Conservation (phyloP, 2,888 invertebrate genomes). For the Salpingus planirostris region DNA sequence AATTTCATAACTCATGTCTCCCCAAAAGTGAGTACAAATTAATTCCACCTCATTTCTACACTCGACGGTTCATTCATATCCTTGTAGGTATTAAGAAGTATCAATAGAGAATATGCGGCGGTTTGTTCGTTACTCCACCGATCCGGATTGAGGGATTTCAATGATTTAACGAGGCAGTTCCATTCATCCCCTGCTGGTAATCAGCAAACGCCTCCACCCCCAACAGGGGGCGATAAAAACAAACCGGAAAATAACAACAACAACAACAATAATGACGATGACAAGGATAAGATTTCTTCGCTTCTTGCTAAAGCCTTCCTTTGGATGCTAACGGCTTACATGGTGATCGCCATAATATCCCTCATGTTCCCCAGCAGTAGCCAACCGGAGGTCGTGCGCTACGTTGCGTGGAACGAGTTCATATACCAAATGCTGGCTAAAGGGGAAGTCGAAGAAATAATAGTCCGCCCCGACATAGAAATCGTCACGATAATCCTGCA, state of each 20-base stretch:
- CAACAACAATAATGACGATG: conserved; percentile 48
- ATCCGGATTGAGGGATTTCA: conserved; percentile 43
- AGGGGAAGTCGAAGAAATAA: conserved; percentile 86
- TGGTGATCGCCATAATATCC: conserved; percentile 64
- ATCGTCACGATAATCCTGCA: conserved; percentile 76
- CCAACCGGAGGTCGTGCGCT: conserved; percentile 64
- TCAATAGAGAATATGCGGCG: conserved; percentile 48
- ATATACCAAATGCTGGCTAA: conserved; percentile 87
- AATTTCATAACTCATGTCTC: too few relatives aligned
- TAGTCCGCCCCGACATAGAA: conserved; percentile 76
- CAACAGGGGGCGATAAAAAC: conserved; percentile 20
- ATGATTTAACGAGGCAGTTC: conserved; percentile 27
- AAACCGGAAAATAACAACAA: conserved; percentile 30
- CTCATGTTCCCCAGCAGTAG: conserved; percentile 60
- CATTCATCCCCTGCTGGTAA: conserved; percentile 23
- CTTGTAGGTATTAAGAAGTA: conserved; percentile 15
- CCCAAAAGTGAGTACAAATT: too few relatives aligned
- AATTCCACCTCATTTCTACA: too few relatives aligned
- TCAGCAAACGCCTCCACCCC: conserved; percentile 16
- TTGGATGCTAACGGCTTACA: conserved; percentile 70
- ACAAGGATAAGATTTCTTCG: conserved; percentile 62
- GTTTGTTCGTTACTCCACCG: conserved; percentile 46
- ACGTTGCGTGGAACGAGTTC: conserved; percentile 96
- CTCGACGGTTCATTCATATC: background rate
- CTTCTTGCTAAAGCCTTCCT: conserved; percentile 67